A percentile compares a stretch with the other conserved stretches of the same genome.
These are phyloP conservation scores for Folsomia manolachei DNA, from an alignment of 2,888 invertebrate genomes.

Conservation along the genomic window DNA sequence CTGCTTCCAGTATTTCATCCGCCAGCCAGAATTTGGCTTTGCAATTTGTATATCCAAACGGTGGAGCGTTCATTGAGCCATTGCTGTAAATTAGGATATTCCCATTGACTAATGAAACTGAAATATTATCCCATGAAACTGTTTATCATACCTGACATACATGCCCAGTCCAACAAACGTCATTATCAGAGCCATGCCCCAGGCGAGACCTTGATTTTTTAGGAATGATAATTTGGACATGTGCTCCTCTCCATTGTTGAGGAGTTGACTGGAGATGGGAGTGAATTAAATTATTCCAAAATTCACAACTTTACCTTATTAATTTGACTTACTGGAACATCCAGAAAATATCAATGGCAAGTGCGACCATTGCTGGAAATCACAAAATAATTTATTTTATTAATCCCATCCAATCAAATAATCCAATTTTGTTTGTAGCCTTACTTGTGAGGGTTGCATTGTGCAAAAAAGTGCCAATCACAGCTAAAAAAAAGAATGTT, in stretches of 20 bases:
- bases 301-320: background rate
- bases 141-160: constrained; percentile 29
- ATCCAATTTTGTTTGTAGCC: no score
- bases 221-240: constrained; percentile 26
- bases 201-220: constrained; percentile 32
- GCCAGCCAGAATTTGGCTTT: constrained; percentile 42
- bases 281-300: no score
- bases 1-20: constrained; percentile 36
- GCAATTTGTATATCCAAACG: constrained; percentile 37
- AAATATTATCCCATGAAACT: constrained; percentile 17
- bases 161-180: constrained; percentile 35
- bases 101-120: background rate
- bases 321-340: constrained; percentile 36
- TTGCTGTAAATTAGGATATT: background rate
- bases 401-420: no score
- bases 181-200: constrained; percentile 35
- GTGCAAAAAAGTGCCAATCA: constrained; percentile 37
- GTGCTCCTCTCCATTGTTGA: constrained; percentile 37
- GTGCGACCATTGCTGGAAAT: constrained; percentile 33
- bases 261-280: no score
- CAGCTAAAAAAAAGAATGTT: constrained; percentile 21
- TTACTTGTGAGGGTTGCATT: constrained; percentile 38
- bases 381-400: no score
- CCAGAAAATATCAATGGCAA: constrained; percentile 33
- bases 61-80: constrained; percentile 33